Evolutionary conservation across 2,888 invertebrate species (phyloP), one percentile per base, ranked within the genome.

Genomic region (Lamproptera curius): DNA sequence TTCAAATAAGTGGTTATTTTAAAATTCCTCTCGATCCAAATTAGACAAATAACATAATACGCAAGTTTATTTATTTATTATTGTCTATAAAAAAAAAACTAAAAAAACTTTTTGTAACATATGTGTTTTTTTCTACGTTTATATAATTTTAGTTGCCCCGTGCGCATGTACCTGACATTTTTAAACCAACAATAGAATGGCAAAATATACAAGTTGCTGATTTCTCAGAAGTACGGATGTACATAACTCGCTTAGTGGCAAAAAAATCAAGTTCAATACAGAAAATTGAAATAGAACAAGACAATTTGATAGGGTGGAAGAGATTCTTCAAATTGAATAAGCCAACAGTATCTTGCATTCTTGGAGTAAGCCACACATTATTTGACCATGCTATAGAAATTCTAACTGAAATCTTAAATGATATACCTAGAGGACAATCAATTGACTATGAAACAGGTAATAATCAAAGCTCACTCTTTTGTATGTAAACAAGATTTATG

Each of bases 131-230:
- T n/a, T n/a, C n/a, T n/a, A n/a, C n/a, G n/a, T 1, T 5, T 16
- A 16, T 33, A 15, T 40, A 9, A 39, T 68, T 69, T 1, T 58
- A 83, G 82, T 57, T 65, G 26, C 67, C 68, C 39, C 60, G 64
- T 50, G 67, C 70, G 40, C 55, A 62, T 53, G 73, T 69, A 16
- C 72, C 78, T 42, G 71, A 73, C 23, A 73, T 62, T 54, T 56
- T 87, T 4, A 76, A 76, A 67, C 83, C 84, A 34, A 86, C 86
- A 28, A 78, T 76, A 47, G 89, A 91, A 62, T 94, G 94, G 94
- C 93, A 94, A 73, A 86, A 90, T 50, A 77, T 88, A 50, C 92
- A 93, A 74, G 78, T 93, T 1, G 88, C 90, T 6, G 90, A 93
- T 59, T 94, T 94, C 73, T 90, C 91, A 5, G 76, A 90, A 34